These are phyloP conservation scores for Xestia xanthographa DNA, from an alignment of 2,888 invertebrate genomes.

Conservation along the genomic window DNA sequence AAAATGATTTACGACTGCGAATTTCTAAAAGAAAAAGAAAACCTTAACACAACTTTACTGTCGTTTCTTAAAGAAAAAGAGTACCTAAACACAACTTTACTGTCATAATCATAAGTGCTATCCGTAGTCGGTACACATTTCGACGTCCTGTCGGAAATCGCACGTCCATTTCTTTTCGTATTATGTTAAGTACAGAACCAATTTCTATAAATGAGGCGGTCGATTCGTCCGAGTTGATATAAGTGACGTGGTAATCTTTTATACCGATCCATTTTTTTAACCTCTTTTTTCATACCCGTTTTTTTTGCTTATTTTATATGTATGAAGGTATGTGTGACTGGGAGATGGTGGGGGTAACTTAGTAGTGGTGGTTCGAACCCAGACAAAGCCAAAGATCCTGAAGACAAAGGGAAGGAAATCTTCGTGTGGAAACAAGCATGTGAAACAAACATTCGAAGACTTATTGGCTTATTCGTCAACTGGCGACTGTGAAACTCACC, in stretches of 20 bases:
- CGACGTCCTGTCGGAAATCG: neutral
- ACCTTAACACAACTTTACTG: neutral
- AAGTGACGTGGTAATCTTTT: conserved; percentile 14
- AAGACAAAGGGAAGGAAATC: neutral
- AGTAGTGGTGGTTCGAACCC: neutral
- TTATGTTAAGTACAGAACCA: conserved; percentile 24
- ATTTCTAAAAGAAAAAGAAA: conserved; percentile 6
- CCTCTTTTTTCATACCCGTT: neutral
- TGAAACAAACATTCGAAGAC: neutral
- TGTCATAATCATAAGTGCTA: conserved; percentile 1
- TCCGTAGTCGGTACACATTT: neutral
- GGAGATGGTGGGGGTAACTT: neutral
- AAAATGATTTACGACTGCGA: neutral
- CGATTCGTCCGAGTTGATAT: conserved; percentile 2
- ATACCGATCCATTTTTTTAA: neutral
- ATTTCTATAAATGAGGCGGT: conserved; percentile 19
- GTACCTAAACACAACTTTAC: neutral
- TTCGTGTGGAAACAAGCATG: neutral
- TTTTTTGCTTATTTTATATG: neutral
- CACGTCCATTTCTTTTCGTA: conserved; percentile 7
- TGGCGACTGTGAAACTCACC: too few relatives aligned
- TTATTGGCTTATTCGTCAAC: too few relatives aligned
- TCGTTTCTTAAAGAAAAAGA: conserved; percentile 5
- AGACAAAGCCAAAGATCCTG: neutral
- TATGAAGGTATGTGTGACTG: neutral